Percentiles rank a stretch among this genome's conserved stretches.
Evolutionary conservation across 2,888 invertebrate species (phyloP).

Genomic region (Prostheceraeus crozeri): DNA sequence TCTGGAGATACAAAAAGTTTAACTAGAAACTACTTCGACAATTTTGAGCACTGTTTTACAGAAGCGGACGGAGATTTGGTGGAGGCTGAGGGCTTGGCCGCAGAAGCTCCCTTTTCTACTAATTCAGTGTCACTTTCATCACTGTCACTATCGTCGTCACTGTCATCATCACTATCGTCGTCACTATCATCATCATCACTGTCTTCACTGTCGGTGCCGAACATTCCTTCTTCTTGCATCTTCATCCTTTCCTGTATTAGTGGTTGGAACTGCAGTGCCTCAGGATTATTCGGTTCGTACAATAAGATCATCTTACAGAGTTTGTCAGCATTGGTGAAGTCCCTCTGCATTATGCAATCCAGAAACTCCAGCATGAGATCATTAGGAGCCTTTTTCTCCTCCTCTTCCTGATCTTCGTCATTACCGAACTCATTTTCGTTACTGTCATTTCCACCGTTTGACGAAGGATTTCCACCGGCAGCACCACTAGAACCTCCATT

Average conservation of each 20-base stretch:
- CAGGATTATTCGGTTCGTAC: slow-evolving; percentile 48
- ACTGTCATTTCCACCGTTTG: too few species aligned
- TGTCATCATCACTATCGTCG: slow-evolving; percentile 44
- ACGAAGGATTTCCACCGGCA: too few species aligned
- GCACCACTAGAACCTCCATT: too few species aligned
- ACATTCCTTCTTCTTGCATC: background rate
- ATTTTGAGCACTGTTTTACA: too few species aligned
- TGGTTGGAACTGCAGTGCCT: slow-evolving; percentile 47
- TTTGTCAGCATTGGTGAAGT: slow-evolving; percentile 47
- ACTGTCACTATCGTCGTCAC: slow-evolving; percentile 31
- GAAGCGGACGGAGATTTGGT: too few species aligned
- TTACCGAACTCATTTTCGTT: too few species aligned
- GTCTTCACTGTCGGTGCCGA: slow-evolving; percentile 31
- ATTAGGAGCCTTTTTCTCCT: slow-evolving; percentile 46
- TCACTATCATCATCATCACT: slow-evolving; percentile 42
- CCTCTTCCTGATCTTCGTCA: too few species aligned
- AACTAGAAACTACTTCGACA: too few species aligned
- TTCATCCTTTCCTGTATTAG: slow-evolving; percentile 47
- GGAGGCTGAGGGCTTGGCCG: too few species aligned
- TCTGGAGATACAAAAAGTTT: too few species aligned
- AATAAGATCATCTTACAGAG: slow-evolving; percentile 51
- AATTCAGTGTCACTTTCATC: slow-evolving; percentile 19
- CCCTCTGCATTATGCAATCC: slow-evolving; percentile 47
- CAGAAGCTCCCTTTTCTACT: background rate
- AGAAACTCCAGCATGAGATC: slow-evolving; percentile 50